These are phyloP conservation scores for Patagioenas fasciata DNA, from an alignment of 2,113 vertebrate genomes.

Conservation along the genomic window DNA sequence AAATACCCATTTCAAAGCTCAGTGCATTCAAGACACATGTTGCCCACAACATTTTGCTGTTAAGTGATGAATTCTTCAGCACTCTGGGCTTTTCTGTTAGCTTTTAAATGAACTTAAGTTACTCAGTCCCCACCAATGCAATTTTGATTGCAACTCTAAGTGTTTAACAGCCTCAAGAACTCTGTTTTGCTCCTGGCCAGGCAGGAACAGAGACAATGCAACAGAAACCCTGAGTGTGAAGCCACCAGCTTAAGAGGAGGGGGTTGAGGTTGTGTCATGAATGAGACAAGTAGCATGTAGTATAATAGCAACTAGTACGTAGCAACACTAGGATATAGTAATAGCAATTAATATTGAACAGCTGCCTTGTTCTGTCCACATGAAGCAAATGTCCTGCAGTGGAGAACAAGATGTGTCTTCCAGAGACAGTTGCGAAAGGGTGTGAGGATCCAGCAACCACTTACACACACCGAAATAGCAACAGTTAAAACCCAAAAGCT, in stretches of 20 bases:
- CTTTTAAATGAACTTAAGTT: neutral
- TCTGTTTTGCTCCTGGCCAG: neutral
- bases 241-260: neutral
- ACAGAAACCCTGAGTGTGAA: neutral
- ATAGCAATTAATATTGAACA: neutral
- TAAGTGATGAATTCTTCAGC: neutral
- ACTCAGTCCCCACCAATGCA: neutral
- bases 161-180: neutral
- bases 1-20: neutral
- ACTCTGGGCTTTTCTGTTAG: neutral
- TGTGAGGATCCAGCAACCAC: neutral
- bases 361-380: neutral
- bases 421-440: neutral
- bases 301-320: neutral
- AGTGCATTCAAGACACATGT: fast-evolving
- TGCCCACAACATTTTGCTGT: fast-evolving
- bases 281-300: neutral
- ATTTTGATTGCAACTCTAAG: neutral
- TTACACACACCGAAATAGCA: neutral
- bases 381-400: neutral
- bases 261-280: neutral
- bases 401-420: neutral
- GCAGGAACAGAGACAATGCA: neutral
- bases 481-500: neutral
- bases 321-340: neutral